phyloP scores from a whole-genome alignment of 2,888 invertebrate species.

The Latrodectus elegans region DNA sequence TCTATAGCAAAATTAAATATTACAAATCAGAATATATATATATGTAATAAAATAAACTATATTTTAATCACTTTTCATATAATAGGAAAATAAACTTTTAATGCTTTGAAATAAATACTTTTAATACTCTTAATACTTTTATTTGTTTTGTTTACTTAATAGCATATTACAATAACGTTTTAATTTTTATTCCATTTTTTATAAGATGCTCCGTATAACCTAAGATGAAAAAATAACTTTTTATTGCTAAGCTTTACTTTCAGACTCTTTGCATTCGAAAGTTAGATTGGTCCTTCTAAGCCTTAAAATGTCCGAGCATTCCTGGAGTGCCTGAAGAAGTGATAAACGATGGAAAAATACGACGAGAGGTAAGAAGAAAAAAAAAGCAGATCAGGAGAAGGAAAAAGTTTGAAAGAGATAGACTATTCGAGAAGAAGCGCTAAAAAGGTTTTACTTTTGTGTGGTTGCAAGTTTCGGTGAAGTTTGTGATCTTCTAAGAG shows the following conservation, averaged over 20 bases:
- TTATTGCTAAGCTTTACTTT: background rate
- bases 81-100: too few species aligned
- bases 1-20: too few species aligned
- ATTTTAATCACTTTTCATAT: too few species aligned
- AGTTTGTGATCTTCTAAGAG: slow-evolving; percentile 64
- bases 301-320: slow-evolving; percentile 54
- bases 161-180: too few species aligned
- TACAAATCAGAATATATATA: too few species aligned
- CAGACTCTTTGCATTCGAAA: slow-evolving; percentile 23
- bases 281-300: slow-evolving; percentile 17
- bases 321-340: slow-evolving; percentile 47
- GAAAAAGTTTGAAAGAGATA: slow-evolving; percentile 61
- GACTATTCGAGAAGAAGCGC: slow-evolving; percentile 51
- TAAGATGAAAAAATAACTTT: background rate
- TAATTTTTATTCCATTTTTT: too few species aligned
- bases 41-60: too few species aligned
- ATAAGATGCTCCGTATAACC: too few species aligned
- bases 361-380: slow-evolving; percentile 32
- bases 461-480: slow-evolving; percentile 63
- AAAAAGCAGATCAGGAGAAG: slow-evolving; percentile 14
- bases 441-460: slow-evolving; percentile 67
- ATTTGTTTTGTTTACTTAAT: too few species aligned
- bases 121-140: too few species aligned
- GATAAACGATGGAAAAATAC: slow-evolving; percentile 63
- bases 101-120: too few species aligned